Conservation (phyloP, 2,113 vertebrate genomes). For the Chrysochloris asiatica region DNA sequence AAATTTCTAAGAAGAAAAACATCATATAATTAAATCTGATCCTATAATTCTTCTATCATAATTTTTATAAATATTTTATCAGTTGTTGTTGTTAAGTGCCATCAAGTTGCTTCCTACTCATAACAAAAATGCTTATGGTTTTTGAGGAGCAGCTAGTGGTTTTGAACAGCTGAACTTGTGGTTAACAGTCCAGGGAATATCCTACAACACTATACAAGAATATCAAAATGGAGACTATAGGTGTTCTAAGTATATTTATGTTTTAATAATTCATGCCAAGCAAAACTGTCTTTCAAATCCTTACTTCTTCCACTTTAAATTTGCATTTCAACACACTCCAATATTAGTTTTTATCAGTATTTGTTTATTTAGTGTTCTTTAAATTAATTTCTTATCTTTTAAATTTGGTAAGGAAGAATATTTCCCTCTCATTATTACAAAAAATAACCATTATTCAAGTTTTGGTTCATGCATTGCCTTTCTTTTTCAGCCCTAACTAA, state of each 20-base stretch:
- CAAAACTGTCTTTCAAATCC: background rate
- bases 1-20: background rate
- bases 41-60: background rate
- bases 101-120: too few species aligned
- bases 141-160: too few species aligned
- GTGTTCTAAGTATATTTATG: constrained; percentile 58
- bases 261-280: constrained; percentile 26
- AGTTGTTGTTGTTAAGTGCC: too few species aligned
- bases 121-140: too few species aligned
- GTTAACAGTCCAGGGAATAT: too few species aligned
- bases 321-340: background rate
- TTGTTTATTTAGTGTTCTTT: background rate
- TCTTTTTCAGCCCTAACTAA: background rate
- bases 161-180: too few species aligned
- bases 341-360: background rate
- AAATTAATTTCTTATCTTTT: background rate
- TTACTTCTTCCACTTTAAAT: background rate
- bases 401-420: background rate
- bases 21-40: background rate
- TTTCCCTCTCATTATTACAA: background rate
- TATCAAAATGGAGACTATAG: constrained; percentile 16
- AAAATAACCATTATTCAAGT: background rate
- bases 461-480: background rate
- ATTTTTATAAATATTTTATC: constrained; percentile 52
- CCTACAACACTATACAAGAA: constrained; percentile 12